phyloP scores from a whole-genome alignment of 1,140 invertebrate species.

The Arion vulgaris region DNA sequence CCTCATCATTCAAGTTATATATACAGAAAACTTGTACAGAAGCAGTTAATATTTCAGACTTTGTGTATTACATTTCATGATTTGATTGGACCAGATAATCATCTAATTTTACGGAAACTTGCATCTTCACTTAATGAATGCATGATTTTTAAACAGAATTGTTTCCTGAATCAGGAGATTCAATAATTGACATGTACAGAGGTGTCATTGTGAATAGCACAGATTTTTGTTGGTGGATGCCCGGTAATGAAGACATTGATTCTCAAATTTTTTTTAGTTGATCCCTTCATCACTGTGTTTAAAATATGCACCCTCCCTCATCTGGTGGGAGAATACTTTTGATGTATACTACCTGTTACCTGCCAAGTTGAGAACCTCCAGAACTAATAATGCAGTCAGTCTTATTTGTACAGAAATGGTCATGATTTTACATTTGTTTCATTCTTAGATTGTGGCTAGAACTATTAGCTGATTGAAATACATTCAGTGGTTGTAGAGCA shows the following conservation, averaged over 20 bases:
- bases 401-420: not conserved
- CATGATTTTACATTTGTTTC: not conserved
- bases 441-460: too few species aligned
- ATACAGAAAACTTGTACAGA: slow-evolving; percentile 1
- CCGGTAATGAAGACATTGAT: not conserved
- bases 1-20: not conserved
- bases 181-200: not conserved
- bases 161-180: not conserved
- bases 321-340: not conserved
- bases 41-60: not conserved
- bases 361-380: not conserved
- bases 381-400: too few species aligned
- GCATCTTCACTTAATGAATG: not conserved
- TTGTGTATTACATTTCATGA: not conserved
- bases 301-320: not conserved
- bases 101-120: not conserved
- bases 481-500: too few species aligned
- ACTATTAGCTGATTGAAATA: too few species aligned
- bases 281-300: not conserved
- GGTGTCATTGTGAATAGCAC: not conserved
- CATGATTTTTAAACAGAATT: not conserved
- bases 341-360: not conserved
- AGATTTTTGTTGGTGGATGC: not conserved
- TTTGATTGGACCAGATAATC: slow-evolving; percentile 2
- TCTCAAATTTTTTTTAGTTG: too few species aligned